These are phyloP conservation scores for Chymomyza costata DNA, from an alignment of 1,140 invertebrate genomes.

Conservation along the genomic window DNA sequence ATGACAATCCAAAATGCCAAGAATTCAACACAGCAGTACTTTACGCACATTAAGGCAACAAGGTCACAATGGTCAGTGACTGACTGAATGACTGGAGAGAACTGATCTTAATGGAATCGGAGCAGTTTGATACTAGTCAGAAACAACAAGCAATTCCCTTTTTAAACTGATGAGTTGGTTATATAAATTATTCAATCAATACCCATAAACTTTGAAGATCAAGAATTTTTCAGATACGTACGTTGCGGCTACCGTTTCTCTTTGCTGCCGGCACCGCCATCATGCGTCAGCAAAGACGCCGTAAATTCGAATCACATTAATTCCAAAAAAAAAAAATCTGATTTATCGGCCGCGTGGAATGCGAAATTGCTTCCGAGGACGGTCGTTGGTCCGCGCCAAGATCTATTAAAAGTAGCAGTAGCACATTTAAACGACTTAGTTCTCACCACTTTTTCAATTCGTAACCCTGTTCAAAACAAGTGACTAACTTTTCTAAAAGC, in stretches of 20 bases:
- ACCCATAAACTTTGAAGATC: slow-evolving; percentile 10
- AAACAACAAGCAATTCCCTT: slow-evolving; percentile 34
- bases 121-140: slow-evolving; percentile 3
- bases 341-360: slow-evolving; percentile 44
- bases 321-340: slow-evolving; percentile 31
- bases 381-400: slow-evolving; percentile 51
- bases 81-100: slow-evolving; percentile 15
- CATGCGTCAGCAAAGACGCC: too few relatives aligned
- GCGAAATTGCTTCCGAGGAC: slow-evolving; percentile 45
- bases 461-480: too few relatives aligned
- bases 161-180: too few relatives aligned
- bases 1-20: too few relatives aligned
- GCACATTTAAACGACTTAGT: too few relatives aligned
- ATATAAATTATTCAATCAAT: too few relatives aligned
- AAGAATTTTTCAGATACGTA: slow-evolving; percentile 44
- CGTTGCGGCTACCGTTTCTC: slow-evolving; percentile 40
- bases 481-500: too few relatives aligned
- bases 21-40: slow-evolving; percentile 30
- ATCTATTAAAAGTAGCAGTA: not conserved
- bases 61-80: slow-evolving; percentile 55
- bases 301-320: slow-evolving; percentile 21
- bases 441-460: too few relatives aligned
- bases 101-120: slow-evolving; percentile 14
- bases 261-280: slow-evolving; percentile 5
- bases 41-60: slow-evolving; percentile 48